Evolutionary conservation across 2,888 invertebrate genomes (phyloP).

Genomic region (Hermodice carunculata): DNA sequence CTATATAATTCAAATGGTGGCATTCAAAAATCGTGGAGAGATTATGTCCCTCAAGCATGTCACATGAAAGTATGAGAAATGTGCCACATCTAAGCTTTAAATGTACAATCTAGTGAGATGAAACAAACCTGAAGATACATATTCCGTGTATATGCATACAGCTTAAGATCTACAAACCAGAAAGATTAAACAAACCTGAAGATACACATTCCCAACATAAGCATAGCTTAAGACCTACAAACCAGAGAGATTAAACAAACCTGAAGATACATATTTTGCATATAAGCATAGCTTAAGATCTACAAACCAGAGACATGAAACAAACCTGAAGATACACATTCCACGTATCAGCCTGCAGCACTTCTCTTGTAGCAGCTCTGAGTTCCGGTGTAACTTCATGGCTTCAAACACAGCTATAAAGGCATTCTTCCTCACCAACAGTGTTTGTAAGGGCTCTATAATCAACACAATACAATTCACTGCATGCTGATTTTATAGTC

Average conservation of each 20-base stretch:
- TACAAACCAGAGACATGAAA: too few species aligned
- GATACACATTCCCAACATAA: background rate
- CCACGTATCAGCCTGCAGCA: conserved; percentile 22
- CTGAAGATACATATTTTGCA: background rate
- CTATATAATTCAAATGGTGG: too few species aligned
- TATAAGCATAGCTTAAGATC: too few species aligned
- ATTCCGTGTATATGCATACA: background rate
- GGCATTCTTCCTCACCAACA: conserved; percentile 56
- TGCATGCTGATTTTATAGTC: too few species aligned
- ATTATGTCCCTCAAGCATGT: too few species aligned
- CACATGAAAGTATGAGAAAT: too few species aligned
- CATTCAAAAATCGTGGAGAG: too few species aligned
- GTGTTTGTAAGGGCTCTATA: conserved; percentile 11
- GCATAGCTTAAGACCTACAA: too few species aligned
- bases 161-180: too few species aligned
- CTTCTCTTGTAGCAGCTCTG: background rate
- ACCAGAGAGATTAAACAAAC: background rate
- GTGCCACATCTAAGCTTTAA: too few species aligned
- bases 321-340: conserved; percentile 26
- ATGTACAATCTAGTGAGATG: too few species aligned
- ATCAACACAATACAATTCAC: background rate
- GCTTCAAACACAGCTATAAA: conserved; percentile 54
- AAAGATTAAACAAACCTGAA: background rate
- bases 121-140: too few species aligned
- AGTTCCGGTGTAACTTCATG: conserved; percentile 39